These are phyloP conservation scores for Phainopepla nitens DNA, from an alignment of 2,113 vertebrate genomes.

Conservation along the genomic window DNA sequence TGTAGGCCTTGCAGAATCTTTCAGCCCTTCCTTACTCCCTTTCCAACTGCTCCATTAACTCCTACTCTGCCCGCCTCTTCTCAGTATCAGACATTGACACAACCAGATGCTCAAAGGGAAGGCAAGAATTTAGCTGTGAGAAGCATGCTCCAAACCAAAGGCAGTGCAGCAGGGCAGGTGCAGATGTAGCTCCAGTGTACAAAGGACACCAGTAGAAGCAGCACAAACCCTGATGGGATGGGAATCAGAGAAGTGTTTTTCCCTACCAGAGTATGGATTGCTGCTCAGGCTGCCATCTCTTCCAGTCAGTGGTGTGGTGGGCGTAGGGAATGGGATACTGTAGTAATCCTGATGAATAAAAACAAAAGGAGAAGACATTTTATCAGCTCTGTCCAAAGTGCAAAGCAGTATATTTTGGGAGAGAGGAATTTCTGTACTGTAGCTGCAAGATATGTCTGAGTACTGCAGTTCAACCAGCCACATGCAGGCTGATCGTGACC, in stretches of 20 bases:
- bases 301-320: conserved; percentile 89
- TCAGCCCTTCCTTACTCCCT: background rate
- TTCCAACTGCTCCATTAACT: background rate
- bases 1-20: background rate
- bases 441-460: background rate
- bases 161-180: background rate
- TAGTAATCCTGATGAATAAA: conserved; percentile 88
- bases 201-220: background rate
- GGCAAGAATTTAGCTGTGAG: background rate
- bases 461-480: background rate
- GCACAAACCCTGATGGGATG: background rate
- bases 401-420: background rate
- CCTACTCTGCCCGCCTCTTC: background rate
- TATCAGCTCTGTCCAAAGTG: background rate
- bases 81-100: background rate
- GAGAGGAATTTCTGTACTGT: background rate
- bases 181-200: background rate
- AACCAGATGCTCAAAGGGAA: background rate
- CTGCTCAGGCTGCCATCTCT: conserved; percentile 90
- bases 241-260: background rate
- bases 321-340: conserved; percentile 94
- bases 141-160: background rate
- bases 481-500: background rate
- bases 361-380: background rate
- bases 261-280: conserved; percentile 93